These are phyloP conservation scores for Cotesia vestalis DNA, from an alignment of 1,140 invertebrate species.

Conservation along the genomic window DNA sequence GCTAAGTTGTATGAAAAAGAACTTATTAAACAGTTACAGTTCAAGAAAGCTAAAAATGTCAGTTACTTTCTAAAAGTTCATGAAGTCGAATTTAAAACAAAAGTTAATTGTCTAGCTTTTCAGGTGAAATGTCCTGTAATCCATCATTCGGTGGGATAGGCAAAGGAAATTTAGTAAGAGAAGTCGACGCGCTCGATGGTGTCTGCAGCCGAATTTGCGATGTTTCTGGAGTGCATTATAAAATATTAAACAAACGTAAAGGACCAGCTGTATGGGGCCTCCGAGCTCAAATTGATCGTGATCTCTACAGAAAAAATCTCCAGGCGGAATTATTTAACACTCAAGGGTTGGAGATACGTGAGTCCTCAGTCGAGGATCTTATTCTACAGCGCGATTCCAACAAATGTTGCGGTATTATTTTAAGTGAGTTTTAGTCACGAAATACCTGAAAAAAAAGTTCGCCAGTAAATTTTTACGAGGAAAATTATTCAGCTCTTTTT, in stretches of 20 bases:
- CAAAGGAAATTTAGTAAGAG: constrained; percentile 92
- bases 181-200: constrained; percentile 93
- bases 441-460: too few relatives aligned
- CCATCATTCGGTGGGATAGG: constrained; percentile 96
- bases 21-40: too few relatives aligned
- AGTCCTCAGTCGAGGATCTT: constrained; percentile 86
- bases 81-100: too few relatives aligned
- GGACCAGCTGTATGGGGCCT: constrained; percentile 94
- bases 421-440: constrained; percentile 64
- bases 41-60: too few relatives aligned
- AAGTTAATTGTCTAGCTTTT: too few relatives aligned
- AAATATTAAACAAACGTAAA: constrained; percentile 75
- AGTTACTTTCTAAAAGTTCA: too few relatives aligned
- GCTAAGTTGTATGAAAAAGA: too few relatives aligned
- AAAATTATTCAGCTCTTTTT: too few relatives aligned
- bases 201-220: constrained; percentile 88
- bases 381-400: constrained; percentile 67
- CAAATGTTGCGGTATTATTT: constrained; percentile 71
- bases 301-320: constrained; percentile 83
- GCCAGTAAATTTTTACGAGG: too few relatives aligned
- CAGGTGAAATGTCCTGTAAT: constrained; percentile 96
- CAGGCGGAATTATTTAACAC: constrained; percentile 80
- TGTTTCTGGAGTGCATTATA: constrained; percentile 80
- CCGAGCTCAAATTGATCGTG: constrained; percentile 89
- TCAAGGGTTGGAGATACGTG: constrained; percentile 76